Percentiles rank a stretch among this genome's conserved stretches.
Conservation (phyloP, 1,140 invertebrate species). For the Pseudomyrmex cubaensis region DNA sequence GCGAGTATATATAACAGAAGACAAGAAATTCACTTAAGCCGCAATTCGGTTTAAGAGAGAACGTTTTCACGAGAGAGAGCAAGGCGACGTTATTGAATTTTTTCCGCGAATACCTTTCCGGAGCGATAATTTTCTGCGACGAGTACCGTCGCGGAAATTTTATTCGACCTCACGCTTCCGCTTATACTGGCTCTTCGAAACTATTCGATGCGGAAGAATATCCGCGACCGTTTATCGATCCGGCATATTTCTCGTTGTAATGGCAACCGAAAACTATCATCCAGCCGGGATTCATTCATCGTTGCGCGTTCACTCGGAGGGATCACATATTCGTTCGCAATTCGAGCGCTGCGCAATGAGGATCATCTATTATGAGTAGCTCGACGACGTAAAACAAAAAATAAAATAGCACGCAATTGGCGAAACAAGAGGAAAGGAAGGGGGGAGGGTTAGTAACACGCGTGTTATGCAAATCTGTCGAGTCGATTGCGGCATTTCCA, state of each 20-base stretch:
- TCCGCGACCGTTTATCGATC: slow-evolving; percentile 49
- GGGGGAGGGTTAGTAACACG: slow-evolving; percentile 19
- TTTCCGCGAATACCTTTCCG: not conserved
- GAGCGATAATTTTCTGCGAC: slow-evolving; percentile 17
- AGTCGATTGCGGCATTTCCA: slow-evolving; percentile 58
- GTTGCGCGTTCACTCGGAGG: not conserved
- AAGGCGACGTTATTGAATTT: slow-evolving; percentile 35
- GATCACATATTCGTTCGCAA: slow-evolving; percentile 23
- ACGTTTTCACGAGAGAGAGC: not conserved
- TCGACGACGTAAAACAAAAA: slow-evolving; percentile 36
- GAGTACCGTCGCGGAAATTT: slow-evolving; percentile 14
- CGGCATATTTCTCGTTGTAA: slow-evolving; percentile 50
- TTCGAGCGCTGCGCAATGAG: slow-evolving; percentile 9
- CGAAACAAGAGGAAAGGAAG: no score
- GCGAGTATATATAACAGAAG: not conserved
- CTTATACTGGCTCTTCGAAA: not conserved
- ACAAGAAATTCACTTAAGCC: not conserved
- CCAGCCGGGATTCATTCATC: not conserved
- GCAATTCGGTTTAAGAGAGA: not conserved
- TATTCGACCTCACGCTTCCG: slow-evolving; percentile 33
- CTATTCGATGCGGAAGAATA: slow-evolving; percentile 40
- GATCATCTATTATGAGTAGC: slow-evolving; percentile 27
- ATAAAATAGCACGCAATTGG: no score
- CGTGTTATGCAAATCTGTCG: slow-evolving; percentile 57
- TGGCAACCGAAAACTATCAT: slow-evolving; percentile 31